Evolutionary conservation across 2,888 invertebrate species (phyloP).

Genomic region (Dicroscelio sp.): DNA sequence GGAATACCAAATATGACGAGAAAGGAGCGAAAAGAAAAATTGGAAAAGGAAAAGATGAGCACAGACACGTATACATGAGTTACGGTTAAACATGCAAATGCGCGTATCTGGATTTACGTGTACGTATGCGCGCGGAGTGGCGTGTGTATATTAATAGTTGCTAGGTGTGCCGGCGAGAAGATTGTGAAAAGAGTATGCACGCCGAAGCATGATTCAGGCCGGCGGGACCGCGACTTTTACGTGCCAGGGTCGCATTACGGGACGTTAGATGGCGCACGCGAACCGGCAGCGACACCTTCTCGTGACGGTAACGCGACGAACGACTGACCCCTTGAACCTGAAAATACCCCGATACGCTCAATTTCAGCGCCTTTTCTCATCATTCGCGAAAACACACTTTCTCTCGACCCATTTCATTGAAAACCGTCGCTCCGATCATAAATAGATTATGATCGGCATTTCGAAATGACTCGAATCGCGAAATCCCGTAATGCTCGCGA

Average conservation of each 20-base stretch:
- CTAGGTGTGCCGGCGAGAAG: constrained; percentile 76
- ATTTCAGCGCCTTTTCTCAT: constrained; percentile 39
- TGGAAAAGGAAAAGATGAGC: background rate
- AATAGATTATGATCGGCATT: constrained; percentile 52
- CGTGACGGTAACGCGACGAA: constrained; percentile 39
- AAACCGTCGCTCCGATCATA: constrained; percentile 41
- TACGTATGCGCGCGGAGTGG: constrained; percentile 37
- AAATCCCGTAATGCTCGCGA: constrained; percentile 36
- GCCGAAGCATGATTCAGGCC: constrained; percentile 76
- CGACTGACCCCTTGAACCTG: constrained; percentile 71
- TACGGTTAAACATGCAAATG: constrained; percentile 60
- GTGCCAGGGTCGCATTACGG: constrained; percentile 74
- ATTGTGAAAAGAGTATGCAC: constrained; percentile 73
- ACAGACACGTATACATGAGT: constrained; percentile 32
- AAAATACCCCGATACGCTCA: constrained; percentile 43
- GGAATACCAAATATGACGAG: background rate
- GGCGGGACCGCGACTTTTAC: constrained; percentile 73
- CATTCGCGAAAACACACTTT: constrained; percentile 32
- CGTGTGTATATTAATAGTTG: constrained; percentile 63
- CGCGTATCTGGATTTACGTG: constrained; percentile 64
- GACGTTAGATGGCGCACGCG: constrained; percentile 72
- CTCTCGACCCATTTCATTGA: constrained; percentile 60
- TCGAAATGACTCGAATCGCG: constrained; percentile 42
- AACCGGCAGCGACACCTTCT: constrained; percentile 54
- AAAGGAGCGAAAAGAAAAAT: background rate